Evolutionary conservation across 2,797 vertebrate species (phyloP).

Genomic region (Thalassophryne amazonica): DNA sequence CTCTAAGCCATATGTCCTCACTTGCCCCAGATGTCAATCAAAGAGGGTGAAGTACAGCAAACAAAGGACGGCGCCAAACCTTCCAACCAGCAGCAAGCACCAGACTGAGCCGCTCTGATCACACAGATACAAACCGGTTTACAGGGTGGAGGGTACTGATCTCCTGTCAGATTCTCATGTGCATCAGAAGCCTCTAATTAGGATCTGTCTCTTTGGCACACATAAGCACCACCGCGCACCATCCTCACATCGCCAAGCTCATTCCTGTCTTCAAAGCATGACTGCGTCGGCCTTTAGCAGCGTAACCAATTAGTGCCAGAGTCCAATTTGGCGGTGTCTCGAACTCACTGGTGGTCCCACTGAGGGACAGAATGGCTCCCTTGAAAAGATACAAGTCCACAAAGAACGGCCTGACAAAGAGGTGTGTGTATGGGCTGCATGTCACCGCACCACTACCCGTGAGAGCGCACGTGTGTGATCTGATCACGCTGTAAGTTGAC

Average conservation of each 20-base stretch:
- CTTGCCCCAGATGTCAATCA: constrained; percentile 70
- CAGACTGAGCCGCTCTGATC: constrained; percentile 31
- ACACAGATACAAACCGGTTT: neutral
- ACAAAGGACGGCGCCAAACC: constrained; percentile 55
- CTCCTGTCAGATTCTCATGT: constrained; percentile 51
- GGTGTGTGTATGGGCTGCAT: constrained; percentile 57
- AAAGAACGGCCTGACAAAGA: constrained; percentile 64
- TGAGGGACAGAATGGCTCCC: constrained; percentile 64
- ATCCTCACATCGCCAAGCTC: constrained; percentile 53
- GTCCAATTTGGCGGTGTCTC: constrained; percentile 60
- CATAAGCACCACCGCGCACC: constrained; percentile 39
- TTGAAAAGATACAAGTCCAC: constrained; percentile 72
- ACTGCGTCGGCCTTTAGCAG: constrained; percentile 59
- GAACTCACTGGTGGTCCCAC: constrained; percentile 73
- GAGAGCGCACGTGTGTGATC: constrained; percentile 15
- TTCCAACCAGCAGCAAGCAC: constrained; percentile 14
- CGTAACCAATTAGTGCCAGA: constrained; percentile 70
- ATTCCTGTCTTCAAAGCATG: constrained; percentile 65
- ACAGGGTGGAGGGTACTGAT: constrained; percentile 29
- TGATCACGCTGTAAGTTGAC: constrained; percentile 29
- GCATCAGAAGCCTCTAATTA: constrained; percentile 61
- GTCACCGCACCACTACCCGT: constrained; percentile 41
- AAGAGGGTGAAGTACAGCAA: constrained; percentile 51
- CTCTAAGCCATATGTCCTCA: constrained; percentile 59
- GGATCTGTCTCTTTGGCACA: constrained; percentile 37